Percentiles rank a stretch among this genome's conserved stretches.
phyloP scores from a whole-genome alignment of 1,140 invertebrate species.

The Aphidius gifuensis region DNA sequence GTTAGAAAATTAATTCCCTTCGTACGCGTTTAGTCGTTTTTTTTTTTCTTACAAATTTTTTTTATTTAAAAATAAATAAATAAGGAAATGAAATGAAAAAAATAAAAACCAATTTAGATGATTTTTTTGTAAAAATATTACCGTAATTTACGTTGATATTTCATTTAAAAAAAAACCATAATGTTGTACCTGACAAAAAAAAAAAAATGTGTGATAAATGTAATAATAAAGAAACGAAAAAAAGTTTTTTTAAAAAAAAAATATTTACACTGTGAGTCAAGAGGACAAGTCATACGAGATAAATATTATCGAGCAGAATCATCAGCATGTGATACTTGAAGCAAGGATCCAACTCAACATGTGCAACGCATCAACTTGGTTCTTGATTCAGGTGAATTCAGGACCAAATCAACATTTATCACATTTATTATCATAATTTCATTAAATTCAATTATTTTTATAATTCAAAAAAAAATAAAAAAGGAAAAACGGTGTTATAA shows the following conservation, averaged over 20 bases:
- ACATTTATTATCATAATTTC: constrained; percentile 22
- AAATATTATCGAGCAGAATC: constrained; percentile 33
- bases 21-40: too few species aligned
- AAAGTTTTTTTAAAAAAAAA: constrained; percentile 11
- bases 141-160: neutral
- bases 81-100: too few species aligned
- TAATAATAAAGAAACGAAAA: too few species aligned
- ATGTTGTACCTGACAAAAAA: constrained; percentile 2
- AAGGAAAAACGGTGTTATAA: constrained; percentile 32
- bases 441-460: neutral
- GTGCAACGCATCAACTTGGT: constrained; percentile 41
- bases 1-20: too few species aligned
- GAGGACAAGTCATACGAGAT: constrained; percentile 33
- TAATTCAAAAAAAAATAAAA: too few species aligned
- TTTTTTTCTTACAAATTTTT: too few species aligned
- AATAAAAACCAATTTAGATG: too few species aligned
- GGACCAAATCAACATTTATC: constrained; percentile 55
- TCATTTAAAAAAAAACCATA: neutral
- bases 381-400: constrained; percentile 55
- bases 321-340: constrained; percentile 32
- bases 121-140: too few species aligned
- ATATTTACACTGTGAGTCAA: constrained; percentile 39
- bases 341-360: constrained; percentile 7
- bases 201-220: too few species aligned
- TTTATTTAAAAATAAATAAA: too few species aligned